These are phyloP conservation scores for Channa maculata DNA, from an alignment of 2,113 vertebrate genomes.

Conservation along the genomic window DNA sequence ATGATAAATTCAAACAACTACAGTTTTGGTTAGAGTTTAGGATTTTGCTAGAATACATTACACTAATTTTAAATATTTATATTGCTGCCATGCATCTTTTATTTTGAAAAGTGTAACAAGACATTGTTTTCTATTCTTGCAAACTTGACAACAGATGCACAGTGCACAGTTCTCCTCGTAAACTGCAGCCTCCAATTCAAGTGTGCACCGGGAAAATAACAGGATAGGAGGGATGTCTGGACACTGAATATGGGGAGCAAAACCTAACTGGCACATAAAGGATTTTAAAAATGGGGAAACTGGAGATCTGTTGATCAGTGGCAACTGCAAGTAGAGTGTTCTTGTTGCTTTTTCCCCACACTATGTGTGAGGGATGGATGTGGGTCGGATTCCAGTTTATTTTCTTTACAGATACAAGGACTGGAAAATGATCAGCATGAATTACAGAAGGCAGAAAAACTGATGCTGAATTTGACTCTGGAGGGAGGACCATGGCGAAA, in stretches of 20 bases:
- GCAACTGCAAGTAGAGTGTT: constrained; percentile 55
- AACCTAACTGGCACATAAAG: constrained; percentile 24
- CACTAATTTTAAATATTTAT: too few relatives aligned
- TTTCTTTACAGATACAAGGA: constrained; percentile 73
- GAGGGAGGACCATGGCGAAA: constrained; percentile 82
- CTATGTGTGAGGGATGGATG: constrained; percentile 72
- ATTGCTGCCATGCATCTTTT: constrained; percentile 24
- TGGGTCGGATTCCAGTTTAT: constrained; percentile 69
- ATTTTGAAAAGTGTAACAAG: constrained; percentile 60
- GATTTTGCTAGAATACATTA: too few relatives aligned
- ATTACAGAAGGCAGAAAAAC: constrained; percentile 69
- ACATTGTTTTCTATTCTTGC: background rate
- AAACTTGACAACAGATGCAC: constrained; percentile 47
- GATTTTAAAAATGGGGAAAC: constrained; percentile 64
- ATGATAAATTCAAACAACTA: too few relatives aligned
- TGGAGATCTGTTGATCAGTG: constrained; percentile 58
- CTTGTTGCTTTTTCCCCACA: constrained; percentile 29
- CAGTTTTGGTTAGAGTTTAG: too few relatives aligned
- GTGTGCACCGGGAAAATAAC: constrained; percentile 59
- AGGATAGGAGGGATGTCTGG: constrained; percentile 50
- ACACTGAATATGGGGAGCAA: constrained; percentile 53
- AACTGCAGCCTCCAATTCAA: constrained; percentile 64
- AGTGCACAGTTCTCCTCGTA: constrained; percentile 53
- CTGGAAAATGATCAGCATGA: constrained; percentile 77
- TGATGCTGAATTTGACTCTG: constrained; percentile 75